Base-by-base conservation (phyloP, 2,113 vertebrate species). In the Podilymbus podiceps region DNA sequence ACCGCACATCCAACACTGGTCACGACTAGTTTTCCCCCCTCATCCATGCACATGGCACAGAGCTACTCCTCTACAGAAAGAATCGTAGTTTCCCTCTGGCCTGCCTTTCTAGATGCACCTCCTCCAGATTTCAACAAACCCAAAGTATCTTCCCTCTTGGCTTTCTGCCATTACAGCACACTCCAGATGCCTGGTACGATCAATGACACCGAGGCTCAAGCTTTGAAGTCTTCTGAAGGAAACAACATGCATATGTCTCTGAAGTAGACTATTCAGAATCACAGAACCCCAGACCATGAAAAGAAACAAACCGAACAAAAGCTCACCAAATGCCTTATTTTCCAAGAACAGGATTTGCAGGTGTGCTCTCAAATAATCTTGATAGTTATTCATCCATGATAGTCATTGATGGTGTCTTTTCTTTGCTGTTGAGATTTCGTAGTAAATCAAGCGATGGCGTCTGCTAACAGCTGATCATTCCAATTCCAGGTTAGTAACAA, bases 261-360 rank as follows among this genome's bases (percentile, higher is more conserved):
- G 33, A 89, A 59, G 35, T 3, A 86, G 35, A 50, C 35, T 66
- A 12, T 44, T 85, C 64, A 93, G 69, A 78, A 35, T 88, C n/a
- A 56, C 9, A 71, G 66, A 82, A 67, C 13, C 11, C 8, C 27
- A 82, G 38, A 60, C 31, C 5, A 31, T 8, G 14, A 60, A 66
- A 91, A 81, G 15, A 77, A 78, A 77, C 15, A 85, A 84, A 77
- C 35, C 20, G 81, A 91, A 83, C 31, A 42, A 73, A 79, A 60
- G 11, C 18, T 87, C 25, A 62, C 10, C 10, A 81, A n/a, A 84
- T 62, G 11, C 13, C 23, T 68, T 79, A 6, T 19, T 84, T 84
- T 84, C 49, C 73, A 77, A 81, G 35, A 73, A 76, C 8, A 50
- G 20, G 15, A 80, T 40, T 64, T 80, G 55, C 42, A 53, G 27